phyloP scores from a whole-genome alignment of 2,797 vertebrate genomes.

The Hydrocynus forskahlii region DNA sequence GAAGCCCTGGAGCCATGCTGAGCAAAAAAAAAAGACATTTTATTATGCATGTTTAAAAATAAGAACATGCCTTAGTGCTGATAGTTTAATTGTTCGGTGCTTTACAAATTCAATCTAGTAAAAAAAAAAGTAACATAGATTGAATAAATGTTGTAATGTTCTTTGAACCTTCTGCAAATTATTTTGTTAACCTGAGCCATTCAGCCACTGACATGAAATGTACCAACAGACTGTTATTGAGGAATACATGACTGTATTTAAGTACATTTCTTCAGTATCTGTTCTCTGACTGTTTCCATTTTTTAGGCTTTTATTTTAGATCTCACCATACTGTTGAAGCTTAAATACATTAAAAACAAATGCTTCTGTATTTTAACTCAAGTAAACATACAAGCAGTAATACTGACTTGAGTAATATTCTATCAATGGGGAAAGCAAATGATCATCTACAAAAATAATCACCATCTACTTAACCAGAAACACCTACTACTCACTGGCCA shows the following conservation, averaged over 20 bases:
- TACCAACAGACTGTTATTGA: too few species aligned
- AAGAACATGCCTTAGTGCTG: background rate
- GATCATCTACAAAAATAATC: background rate
- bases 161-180: background rate
- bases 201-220: background rate
- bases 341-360: too few species aligned
- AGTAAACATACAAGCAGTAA: too few species aligned
- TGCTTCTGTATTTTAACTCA: too few species aligned
- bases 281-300: too few species aligned
- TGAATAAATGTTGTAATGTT: background rate
- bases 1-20: background rate
- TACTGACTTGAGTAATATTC: too few species aligned
- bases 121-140: slow-evolving; percentile 1
- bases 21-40: slow-evolving; percentile 5
- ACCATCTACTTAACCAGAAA: background rate
- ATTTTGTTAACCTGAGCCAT: slow-evolving; percentile 11
- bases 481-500: background rate
- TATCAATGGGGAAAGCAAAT: background rate
- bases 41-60: background rate
- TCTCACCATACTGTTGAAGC: too few species aligned
- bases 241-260: too few species aligned
- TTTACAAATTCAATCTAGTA: background rate
- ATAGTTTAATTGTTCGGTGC: background rate
- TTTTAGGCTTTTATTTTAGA: too few species aligned
- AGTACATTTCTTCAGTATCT: too few species aligned